Evolutionary conservation across 1,140 invertebrate genomes (phyloP).

Genomic region (Rhagoletis zephyria): DNA sequence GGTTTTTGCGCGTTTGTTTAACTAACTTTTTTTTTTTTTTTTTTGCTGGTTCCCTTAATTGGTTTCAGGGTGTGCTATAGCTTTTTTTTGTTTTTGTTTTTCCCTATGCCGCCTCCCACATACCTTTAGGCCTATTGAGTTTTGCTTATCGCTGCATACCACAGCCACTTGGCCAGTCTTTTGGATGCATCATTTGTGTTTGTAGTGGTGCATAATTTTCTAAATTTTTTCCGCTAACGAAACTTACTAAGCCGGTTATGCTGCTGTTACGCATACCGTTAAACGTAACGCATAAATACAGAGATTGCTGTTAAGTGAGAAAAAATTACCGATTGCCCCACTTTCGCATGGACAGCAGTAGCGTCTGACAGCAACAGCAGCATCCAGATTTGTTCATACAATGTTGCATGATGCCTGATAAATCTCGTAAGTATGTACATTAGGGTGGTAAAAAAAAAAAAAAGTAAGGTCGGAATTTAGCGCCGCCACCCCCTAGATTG

Average conservation of each 20-base stretch:
- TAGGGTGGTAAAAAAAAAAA: too few relatives aligned
- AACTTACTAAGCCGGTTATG: too few relatives aligned
- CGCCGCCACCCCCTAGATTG: too few relatives aligned
- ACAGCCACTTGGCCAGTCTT: background rate
- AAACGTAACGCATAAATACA: background rate
- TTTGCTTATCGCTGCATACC: constrained; percentile 14
- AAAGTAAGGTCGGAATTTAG: too few relatives aligned
- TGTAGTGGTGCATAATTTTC: background rate
- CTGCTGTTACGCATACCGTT: background rate
- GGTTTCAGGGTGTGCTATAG: background rate
- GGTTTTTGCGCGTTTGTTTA: constrained; percentile 16
- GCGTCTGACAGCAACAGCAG: background rate
- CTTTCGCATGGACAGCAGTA: background rate
- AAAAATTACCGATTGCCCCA: constrained; percentile 17
- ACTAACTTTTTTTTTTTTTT: background rate
- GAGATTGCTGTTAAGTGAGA: background rate
- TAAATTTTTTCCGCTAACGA: background rate
- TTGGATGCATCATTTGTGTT: background rate
- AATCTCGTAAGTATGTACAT: background rate
- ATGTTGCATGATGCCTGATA: background rate
- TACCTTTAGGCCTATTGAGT: constrained; percentile 9
- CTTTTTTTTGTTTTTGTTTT: too few relatives aligned
- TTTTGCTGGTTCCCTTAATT: constrained; percentile 12
- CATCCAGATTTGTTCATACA: background rate
- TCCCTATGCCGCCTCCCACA: too few relatives aligned